Conservation (phyloP, 2,113 vertebrate genomes). For the Corythoichthys intestinalis region DNA sequence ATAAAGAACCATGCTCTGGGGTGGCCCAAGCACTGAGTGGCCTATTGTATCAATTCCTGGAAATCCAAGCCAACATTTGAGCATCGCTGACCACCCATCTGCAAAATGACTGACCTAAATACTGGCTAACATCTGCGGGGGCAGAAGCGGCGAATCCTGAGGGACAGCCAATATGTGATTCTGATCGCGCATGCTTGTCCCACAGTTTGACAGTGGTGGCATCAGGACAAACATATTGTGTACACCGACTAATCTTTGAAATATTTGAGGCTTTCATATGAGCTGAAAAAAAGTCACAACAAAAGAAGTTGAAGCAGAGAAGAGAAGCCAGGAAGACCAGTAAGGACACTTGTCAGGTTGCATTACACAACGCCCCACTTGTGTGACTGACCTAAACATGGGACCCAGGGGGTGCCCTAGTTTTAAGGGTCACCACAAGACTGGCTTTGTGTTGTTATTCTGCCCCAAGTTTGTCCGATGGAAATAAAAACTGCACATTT, state of each 20-base stretch:
- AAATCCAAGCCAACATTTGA: constrained; percentile 53
- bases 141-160: constrained; percentile 41
- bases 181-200: background rate
- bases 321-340: constrained; percentile 36
- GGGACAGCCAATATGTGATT: constrained; percentile 15
- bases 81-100: constrained; percentile 64
- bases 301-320: constrained; percentile 31
- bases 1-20: constrained; percentile 44
- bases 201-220: constrained; percentile 32
- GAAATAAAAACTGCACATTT: constrained; percentile 29
- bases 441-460: constrained; percentile 33
- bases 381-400: constrained; percentile 69
- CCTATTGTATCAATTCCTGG: constrained; percentile 59
- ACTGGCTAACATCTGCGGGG: constrained; percentile 62
- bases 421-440: constrained; percentile 59
- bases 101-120: constrained; percentile 69
- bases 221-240: constrained; percentile 42
- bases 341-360: constrained; percentile 51
- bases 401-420: constrained; percentile 65
- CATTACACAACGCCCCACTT: constrained; percentile 61
- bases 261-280: constrained; percentile 17
- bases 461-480: constrained; percentile 20
- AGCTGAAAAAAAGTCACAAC: constrained; percentile 25
- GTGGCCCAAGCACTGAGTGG: constrained; percentile 47
- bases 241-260: constrained; percentile 23